Evolutionary conservation across 2,888 invertebrate species (phyloP), one percentile per base, ranked within the genome.

Genomic region (Plebejus anna): DNA sequence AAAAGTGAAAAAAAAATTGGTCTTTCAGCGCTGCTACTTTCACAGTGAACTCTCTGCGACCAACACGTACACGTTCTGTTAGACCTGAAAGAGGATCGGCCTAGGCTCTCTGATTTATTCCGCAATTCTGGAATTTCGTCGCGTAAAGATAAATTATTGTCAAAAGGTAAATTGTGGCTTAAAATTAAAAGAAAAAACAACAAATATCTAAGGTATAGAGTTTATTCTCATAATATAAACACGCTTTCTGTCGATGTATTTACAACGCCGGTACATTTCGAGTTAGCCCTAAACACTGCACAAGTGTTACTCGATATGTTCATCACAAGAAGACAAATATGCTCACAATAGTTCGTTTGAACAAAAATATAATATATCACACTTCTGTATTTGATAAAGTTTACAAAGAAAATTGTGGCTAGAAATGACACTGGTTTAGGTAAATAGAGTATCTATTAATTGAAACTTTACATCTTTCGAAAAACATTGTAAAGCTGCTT

Each of bases 211-310:
- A 90, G 88, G 88, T 92, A 92, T 89, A 92, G 88, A 89, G 87
- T 92, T 93, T 91, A 92, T 92, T 91, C 88, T 87, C 85, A 87
- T 89, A 86, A 86, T 89, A 90, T 90, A 90, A 92, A 90, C 87
- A 92, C 91, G 84, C 82, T 82, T 81, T 85, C 84, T 85, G 84
- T 85, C 87, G 88, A 89, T 88, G 88, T 91, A 92, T 93, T 89
- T 92, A 92, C 92, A 92, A 84, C 83, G 81, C 80, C 80, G 83
- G 79, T 85, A 83, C 83, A 81, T 81, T 84, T 80, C 78, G 77
- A 79, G 77, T 79, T 75, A 76, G 80, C 75, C 71, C 76, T 72
- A 77, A 78, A 55, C 55, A 4, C 55, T 55, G 16, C 22, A 71
- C 42, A 38, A 55, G 36, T 42, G 55, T 76, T 38, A 71, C 59